Conservation (phyloP, 2,797 vertebrate genomes). For the Cirrhinus mrigala region DNA sequence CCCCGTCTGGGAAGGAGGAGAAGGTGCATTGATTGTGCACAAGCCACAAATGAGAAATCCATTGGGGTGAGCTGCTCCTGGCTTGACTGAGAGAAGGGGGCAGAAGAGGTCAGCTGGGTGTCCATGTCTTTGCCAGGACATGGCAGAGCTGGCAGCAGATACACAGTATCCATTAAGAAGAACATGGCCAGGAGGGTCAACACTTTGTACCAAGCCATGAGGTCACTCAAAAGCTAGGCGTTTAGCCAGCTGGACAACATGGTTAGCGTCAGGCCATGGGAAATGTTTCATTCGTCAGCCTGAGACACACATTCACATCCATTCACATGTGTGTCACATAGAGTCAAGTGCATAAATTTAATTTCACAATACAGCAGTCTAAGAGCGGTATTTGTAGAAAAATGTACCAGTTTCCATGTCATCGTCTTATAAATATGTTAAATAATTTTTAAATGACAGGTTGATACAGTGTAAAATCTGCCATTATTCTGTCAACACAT, state of each 20-base stretch:
- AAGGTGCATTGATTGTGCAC: conserved; percentile 81
- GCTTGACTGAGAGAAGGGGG: conserved; percentile 68
- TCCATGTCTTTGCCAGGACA: conserved; percentile 61
- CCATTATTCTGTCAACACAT: no score
- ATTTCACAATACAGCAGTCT: background rate
- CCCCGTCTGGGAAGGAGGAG: conserved; percentile 75
- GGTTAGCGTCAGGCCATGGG: conserved; percentile 15
- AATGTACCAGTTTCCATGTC: no score
- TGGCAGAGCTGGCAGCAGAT: conserved; percentile 62
- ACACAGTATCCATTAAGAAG: conserved; percentile 56
- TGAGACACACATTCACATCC: conserved; percentile 4
- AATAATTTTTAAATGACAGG: background rate
- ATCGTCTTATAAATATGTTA: background rate
- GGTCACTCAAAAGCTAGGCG: conserved; percentile 52
- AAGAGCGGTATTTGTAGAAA: background rate
- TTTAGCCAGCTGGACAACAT: conserved; percentile 58
- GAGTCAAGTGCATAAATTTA: background rate
- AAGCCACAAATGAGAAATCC: conserved; percentile 85
- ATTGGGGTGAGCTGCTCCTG: conserved; percentile 71
- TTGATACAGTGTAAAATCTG: background rate
- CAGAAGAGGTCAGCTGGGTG: conserved; percentile 66
- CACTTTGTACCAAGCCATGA: conserved; percentile 43
- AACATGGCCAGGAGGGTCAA: conserved; percentile 47
- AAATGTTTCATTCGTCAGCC: conserved; percentile 35
- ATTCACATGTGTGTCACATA: conserved; percentile 26